These are phyloP conservation scores for Nannospalax galili DNA, from an alignment of 2,113 vertebrate genomes.

Conservation along the genomic window DNA sequence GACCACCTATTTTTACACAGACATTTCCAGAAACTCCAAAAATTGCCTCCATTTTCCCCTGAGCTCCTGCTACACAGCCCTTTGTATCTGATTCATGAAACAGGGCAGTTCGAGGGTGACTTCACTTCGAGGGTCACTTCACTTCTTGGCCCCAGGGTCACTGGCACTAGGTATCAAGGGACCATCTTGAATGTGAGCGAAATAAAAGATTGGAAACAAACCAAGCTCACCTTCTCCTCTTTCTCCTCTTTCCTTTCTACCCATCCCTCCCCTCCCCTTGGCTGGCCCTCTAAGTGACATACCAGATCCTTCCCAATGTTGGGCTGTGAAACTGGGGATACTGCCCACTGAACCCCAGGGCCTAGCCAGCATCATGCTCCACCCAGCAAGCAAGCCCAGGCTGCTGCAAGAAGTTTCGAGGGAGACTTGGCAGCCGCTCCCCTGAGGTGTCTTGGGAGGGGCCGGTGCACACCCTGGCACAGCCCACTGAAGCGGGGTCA, in stretches of 20 bases:
- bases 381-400: slow-evolving; percentile 58
- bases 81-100: background rate
- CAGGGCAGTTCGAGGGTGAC: background rate
- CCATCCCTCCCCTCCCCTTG: background rate
- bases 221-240: background rate
- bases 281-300: background rate
- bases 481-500: background rate
- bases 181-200: rapidly evolving
- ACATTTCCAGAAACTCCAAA: background rate
- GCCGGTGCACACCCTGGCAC: background rate
- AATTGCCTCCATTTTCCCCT: background rate
- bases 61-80: background rate
- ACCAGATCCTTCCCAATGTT: background rate
- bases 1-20: background rate
- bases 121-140: background rate
- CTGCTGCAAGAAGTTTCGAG: slow-evolving; percentile 59
- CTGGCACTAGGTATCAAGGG: background rate
- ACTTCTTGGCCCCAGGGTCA: background rate
- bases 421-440: slow-evolving; percentile 64
- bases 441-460: background rate
- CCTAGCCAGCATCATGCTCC: background rate
- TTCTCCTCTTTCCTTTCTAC: too few species aligned
- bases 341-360: background rate
- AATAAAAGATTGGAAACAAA: slow-evolving; percentile 2
- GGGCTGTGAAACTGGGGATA: background rate